Evolutionary conservation across 2,888 invertebrate species (phyloP), one percentile per base, ranked within the genome.

Genomic region (Callimorpha dominula): DNA sequence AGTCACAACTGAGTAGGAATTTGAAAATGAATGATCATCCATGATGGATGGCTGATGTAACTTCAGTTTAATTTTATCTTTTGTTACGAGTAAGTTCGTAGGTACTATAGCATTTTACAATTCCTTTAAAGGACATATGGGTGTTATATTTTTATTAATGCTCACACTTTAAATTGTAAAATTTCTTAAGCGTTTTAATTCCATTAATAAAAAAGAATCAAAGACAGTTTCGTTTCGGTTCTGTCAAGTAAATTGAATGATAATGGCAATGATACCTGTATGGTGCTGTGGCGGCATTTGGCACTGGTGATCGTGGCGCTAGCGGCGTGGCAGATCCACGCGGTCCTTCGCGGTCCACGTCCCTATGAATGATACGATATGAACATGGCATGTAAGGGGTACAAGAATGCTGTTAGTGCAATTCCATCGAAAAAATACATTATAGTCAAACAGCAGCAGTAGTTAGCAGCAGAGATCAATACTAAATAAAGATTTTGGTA

Each of bases 241-340:
- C 14, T 64, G 49, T 2, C 42, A 50, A 15, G 46, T 54, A 57
- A 64, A 66, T 17, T 20, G 54, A 75, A 65, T 72, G 71, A 50
- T n/a, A 69, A 74, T 74, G 77, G 50, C 20, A 68, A 77, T 83
- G 81, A 74, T 93, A 96, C 96, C 96, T 96, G 93, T 95, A 96
- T 72, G 95, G 93, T 76, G 92, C 87, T 72, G 92, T 90, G 76
- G 87, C 87, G 70, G 90, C 87, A 83, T 91, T 89, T 68, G 90
- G 89, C 68, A 94, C 87, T 70, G 95, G 95, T 65, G 95, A 94
- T 57, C 94, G 92, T 72, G 95, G 95, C 77, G 95, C 93, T 75
- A 90, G 83, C 67, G 93, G 88, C 20, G 92, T 89, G 49, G 89
- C 89, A 17, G 91, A 85, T 49, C 85, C 77, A 12, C 81, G 80